These are phyloP conservation scores for Menura novaehollandiae DNA, from an alignment of 2,113 vertebrate species.

Conservation along the genomic window DNA sequence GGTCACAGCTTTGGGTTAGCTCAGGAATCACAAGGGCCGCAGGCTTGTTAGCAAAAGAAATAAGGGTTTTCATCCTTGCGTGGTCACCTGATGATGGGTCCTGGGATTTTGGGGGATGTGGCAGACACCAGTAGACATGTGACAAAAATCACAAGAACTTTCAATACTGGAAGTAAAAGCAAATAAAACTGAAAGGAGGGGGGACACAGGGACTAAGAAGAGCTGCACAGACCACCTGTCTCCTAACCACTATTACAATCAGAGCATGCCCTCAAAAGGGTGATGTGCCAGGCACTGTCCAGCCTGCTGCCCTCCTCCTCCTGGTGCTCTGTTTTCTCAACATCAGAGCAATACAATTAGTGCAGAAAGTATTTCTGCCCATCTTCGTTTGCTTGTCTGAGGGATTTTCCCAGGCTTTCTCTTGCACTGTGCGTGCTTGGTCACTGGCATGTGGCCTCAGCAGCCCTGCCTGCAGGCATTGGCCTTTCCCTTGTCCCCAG, in stretches of 20 bases:
- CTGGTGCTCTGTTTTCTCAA: neutral
- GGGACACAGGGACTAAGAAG: neutral
- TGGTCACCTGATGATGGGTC: neutral
- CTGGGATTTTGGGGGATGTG: neutral
- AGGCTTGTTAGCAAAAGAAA: neutral
- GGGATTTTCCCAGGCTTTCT: neutral
- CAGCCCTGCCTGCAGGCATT: neutral
- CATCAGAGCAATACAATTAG: neutral
- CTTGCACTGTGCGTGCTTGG: rapidly evolving
- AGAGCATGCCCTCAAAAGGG: neutral
- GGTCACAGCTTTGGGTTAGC: neutral
- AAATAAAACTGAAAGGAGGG: neutral
- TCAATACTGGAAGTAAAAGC: neutral
- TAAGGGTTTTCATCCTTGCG: neutral
- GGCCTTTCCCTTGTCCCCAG: neutral
- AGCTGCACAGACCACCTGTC: neutral
- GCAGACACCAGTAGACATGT: neutral
- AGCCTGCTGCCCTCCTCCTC: neutral
- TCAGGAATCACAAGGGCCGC: neutral
- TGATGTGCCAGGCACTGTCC: rapidly evolving
- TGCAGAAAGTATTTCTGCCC: neutral
- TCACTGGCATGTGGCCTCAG: neutral
- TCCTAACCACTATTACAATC: neutral
- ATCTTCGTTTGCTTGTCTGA: neutral
- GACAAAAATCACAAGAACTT: neutral